A percentile compares a stretch with the other conserved stretches of the same genome.
Conservation (phyloP, 2,113 vertebrate genomes). For the Tiliqua scincoides region DNA sequence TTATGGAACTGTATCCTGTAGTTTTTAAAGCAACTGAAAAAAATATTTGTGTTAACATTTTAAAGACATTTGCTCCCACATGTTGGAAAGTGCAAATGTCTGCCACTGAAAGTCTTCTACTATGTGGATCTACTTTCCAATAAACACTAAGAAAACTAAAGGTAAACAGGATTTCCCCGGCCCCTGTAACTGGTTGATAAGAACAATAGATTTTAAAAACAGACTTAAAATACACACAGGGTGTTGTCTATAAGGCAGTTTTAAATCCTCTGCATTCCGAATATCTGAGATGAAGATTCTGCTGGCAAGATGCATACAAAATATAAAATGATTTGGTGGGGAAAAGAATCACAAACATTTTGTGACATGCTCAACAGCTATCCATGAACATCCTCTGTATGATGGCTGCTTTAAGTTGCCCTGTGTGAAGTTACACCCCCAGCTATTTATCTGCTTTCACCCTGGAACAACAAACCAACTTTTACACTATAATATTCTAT, state of each 20-base stretch:
- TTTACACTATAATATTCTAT: neutral
- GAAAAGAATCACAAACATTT: neutral
- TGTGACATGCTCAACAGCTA: neutral
- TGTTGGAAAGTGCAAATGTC: constrained; percentile 19
- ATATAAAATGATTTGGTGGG: neutral
- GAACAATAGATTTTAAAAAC: constrained; percentile 2
- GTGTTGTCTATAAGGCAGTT: constrained; percentile 14
- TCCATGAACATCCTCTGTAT: neutral
- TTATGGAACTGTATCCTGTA: constrained; percentile 13
- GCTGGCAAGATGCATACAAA: neutral
- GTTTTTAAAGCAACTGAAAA: constrained; percentile 15
- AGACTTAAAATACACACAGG: neutral
- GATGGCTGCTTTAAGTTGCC: neutral
- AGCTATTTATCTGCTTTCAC: neutral
- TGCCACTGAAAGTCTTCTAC: constrained; percentile 7
- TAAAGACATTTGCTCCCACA: neutral
- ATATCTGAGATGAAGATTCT: constrained; percentile 37
- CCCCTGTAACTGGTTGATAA: constrained; percentile 5
- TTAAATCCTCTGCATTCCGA: neutral
- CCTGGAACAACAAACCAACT: neutral
- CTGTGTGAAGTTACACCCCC: constrained; percentile 8
- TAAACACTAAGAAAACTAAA: constrained; percentile 20
- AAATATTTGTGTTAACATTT: constrained; percentile 30
- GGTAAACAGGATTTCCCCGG: constrained; percentile 20
- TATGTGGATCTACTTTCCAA: constrained; percentile 24